Percentiles rank a stretch among this genome's conserved stretches.
These are phyloP conservation scores for Maniola jurtina DNA, from an alignment of 1,140 invertebrate genomes.

Conservation along the genomic window DNA sequence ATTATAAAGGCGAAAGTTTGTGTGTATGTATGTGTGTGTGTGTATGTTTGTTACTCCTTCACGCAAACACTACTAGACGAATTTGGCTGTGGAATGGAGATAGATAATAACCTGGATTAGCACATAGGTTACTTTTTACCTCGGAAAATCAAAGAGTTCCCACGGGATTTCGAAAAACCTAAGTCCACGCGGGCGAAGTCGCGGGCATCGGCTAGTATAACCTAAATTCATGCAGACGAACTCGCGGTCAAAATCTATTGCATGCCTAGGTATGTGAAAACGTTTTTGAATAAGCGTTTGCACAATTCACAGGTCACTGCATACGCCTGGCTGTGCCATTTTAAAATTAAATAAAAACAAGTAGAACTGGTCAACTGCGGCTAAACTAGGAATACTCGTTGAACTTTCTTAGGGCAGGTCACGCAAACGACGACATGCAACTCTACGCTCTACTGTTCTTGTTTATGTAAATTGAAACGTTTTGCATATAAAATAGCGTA, in stretches of 20 bases:
- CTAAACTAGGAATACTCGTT: slow-evolving; percentile 34
- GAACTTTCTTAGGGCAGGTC: slow-evolving; percentile 46
- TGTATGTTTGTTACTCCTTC: too few species aligned
- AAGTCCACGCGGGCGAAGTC: too few species aligned
- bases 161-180: too few species aligned
- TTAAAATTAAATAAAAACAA: slow-evolving; percentile 27
- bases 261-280: not conserved
- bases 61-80: too few species aligned
- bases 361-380: slow-evolving; percentile 33
- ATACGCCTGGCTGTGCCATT: slow-evolving; percentile 10
- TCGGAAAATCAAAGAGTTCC: too few species aligned
- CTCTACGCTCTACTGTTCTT: slow-evolving; percentile 14
- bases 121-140: too few species aligned
- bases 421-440: slow-evolving; percentile 36
- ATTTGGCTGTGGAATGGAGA: too few species aligned
- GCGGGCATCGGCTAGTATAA: too few species aligned
- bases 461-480: slow-evolving; percentile 21
- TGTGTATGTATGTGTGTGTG: too few species aligned
- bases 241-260: too few species aligned
- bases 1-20: too few species aligned
- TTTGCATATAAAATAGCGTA: slow-evolving; percentile 8
- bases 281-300: not conserved
- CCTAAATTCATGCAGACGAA: not conserved
- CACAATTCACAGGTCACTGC: slow-evolving; percentile 10
- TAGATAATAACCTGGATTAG: too few species aligned